Evolutionary conservation across 2,113 vertebrate species (phyloP).

Genomic region (Paralichthys olivaceus): DNA sequence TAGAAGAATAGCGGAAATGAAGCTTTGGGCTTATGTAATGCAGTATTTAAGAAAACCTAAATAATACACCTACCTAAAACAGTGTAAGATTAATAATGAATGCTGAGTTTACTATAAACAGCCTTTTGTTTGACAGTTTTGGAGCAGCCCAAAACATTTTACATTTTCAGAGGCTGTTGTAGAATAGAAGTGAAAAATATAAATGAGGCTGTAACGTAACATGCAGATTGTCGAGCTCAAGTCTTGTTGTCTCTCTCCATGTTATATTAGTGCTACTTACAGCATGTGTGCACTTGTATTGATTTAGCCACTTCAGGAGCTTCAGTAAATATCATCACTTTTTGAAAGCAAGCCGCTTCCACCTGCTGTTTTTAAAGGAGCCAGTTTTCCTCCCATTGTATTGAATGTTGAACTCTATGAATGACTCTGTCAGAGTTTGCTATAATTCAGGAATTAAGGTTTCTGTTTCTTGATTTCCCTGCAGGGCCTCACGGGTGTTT

Average conservation of each 20-base stretch:
- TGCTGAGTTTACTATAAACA: not conserved
- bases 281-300: not conserved
- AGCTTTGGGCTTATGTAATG: too few relatives aligned
- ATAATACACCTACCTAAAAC: too few relatives aligned
- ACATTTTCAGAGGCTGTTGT: not conserved
- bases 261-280: not conserved
- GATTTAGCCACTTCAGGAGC: slow-evolving; percentile 3
- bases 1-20: not conserved
- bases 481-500: not conserved
- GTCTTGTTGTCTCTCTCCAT: not conserved
- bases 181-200: not conserved
- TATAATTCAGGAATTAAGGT: not conserved
- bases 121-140: not conserved
- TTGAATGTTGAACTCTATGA: not conserved
- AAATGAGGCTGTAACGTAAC: not conserved
- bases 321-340: slow-evolving; percentile 7
- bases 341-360: not conserved
- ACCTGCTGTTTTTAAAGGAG: not conserved
- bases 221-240: not conserved
- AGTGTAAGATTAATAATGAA: too few relatives aligned
- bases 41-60: too few relatives aligned
- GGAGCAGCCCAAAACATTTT: not conserved
- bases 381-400: not conserved
- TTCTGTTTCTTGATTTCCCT: not conserved
- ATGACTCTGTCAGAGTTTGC: not conserved